These are phyloP conservation scores for Onychomys arenicola DNA, from an alignment of 2,797 vertebrate genomes.

Conservation along the genomic window DNA sequence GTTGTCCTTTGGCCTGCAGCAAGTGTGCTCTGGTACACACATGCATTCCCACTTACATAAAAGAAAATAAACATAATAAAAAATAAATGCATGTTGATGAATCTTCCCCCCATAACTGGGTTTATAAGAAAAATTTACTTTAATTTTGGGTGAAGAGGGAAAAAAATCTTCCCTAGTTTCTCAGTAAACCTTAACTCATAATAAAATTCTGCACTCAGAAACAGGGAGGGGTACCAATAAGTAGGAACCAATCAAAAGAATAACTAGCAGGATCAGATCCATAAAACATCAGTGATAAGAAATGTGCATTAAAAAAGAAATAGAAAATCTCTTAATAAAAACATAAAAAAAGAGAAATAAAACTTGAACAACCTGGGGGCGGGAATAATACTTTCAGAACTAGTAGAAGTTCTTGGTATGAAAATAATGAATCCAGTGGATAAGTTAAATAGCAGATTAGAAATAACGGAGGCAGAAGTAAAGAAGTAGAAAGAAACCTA, in stretches of 20 bases:
- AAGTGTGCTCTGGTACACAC: background rate
- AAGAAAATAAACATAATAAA: background rate
- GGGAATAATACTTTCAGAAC: background rate
- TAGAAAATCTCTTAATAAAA: no score
- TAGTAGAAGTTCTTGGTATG: slow-evolving; percentile 2
- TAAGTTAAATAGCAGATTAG: background rate
- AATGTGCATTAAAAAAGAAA: background rate
- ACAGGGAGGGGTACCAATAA: background rate
- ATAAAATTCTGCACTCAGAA: slow-evolving; percentile 4
- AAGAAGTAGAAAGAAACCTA: background rate
- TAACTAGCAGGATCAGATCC: slow-evolving; percentile 5
- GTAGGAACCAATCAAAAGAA: background rate
- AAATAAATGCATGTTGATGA: background rate
- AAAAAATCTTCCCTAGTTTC: background rate
- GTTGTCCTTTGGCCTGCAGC: background rate
- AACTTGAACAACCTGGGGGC: background rate
- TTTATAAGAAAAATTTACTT: background rate
- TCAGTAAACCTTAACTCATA: slow-evolving; percentile 22
- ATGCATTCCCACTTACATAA: background rate
- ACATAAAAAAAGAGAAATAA: background rate
- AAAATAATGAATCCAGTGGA: background rate
- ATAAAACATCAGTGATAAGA: background rate
- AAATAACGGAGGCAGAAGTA: background rate
- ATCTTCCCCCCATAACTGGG: background rate
- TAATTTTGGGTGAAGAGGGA: slow-evolving; percentile 10